Evolutionary conservation across 2,797 vertebrate genomes (phyloP).

Genomic region (Paedocypris micromegethes): DNA sequence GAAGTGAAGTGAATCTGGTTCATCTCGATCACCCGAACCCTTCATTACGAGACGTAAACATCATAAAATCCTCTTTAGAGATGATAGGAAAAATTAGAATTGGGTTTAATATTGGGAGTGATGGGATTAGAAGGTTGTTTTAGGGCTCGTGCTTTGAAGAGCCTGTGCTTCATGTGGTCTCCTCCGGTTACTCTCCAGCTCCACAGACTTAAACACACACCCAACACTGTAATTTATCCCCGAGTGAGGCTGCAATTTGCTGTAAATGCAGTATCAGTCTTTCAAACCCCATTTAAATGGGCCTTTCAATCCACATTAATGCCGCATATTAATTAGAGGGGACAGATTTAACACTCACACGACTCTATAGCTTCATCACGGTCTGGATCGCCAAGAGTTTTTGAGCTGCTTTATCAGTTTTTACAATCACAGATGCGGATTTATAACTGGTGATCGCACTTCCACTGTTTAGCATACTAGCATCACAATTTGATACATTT

Average conservation of each 20-base stretch:
- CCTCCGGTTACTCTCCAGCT: constrained; percentile 62
- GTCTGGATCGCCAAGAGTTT: no score
- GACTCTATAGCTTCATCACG: no score
- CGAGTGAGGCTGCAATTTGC: constrained; percentile 76
- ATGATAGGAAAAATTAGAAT: constrained; percentile 57
- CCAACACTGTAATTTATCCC: constrained; percentile 74
- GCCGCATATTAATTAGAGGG: constrained; percentile 58
- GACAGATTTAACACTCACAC: not conserved
- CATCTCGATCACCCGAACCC: constrained; percentile 52
- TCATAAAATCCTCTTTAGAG: constrained; percentile 57
- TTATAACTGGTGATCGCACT: no score
- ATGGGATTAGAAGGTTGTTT: constrained; percentile 73
- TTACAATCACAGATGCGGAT: no score
- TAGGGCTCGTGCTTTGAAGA: constrained; percentile 71
- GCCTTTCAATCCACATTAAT: constrained; percentile 62
- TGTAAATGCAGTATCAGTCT: constrained; percentile 77
- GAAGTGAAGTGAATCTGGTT: constrained; percentile 28
- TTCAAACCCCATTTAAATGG: constrained; percentile 65
- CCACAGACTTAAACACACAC: constrained; percentile 72
- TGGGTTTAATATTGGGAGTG: constrained; percentile 72
- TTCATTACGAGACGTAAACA: constrained; percentile 57
- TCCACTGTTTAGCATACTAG: no score
- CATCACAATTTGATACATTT: no score
- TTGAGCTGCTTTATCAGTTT: no score
- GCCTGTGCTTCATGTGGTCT: constrained; percentile 76